Evolutionary conservation across 2,797 vertebrate species (phyloP), one percentile per base, ranked within the genome.

Genomic region (Arctocebus calabarensis): DNA sequence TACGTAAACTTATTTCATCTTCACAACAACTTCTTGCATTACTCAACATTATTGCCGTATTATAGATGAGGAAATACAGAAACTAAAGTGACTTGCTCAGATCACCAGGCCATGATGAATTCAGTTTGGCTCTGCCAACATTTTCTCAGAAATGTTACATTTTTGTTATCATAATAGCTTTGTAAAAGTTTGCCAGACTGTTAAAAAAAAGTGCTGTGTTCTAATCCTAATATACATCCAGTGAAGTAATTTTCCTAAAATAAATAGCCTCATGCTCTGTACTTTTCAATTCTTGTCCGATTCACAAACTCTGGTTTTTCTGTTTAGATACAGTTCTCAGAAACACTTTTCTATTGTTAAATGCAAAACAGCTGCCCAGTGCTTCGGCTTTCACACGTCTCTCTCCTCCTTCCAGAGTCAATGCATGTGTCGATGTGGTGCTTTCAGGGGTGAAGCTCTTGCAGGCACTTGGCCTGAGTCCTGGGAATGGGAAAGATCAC

Each of bases 401-500:
- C 82, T 45, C 88, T 34, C 82, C 92, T 70, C 73, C 66, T 86
- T 77, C 27, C 95, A 99, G 99, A 0, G 99, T 99, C 96, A 99
- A 99, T 0, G 99, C 99, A 74, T 99, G 99, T 5, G 99, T 99
- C 5, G 99, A 99, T 0, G 99, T 99, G 94, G 99, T 99, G 2
- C 98, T 99, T 68, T 99, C 99, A 0, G 99, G 99, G 0, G 99
- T 99, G 96, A 99, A 99, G 79, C 98, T 99, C 81, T 97, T 99
- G 70, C 99, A 99, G 97, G 99, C 99, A 0, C 98, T 99, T 52
- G 99, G 99, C n/a, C 97, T 99, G 78, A 98, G 98, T 84, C 99
- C 99, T 0, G 98, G 98, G 0, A 29, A 88, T 0, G 99, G 99
- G 27, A 98, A 88, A 85, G 99, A 99, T 94, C 99, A 99, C 0